Conservation (phyloP, 2,113 vertebrate species). For the Oplegnathus fasciatus region DNA sequence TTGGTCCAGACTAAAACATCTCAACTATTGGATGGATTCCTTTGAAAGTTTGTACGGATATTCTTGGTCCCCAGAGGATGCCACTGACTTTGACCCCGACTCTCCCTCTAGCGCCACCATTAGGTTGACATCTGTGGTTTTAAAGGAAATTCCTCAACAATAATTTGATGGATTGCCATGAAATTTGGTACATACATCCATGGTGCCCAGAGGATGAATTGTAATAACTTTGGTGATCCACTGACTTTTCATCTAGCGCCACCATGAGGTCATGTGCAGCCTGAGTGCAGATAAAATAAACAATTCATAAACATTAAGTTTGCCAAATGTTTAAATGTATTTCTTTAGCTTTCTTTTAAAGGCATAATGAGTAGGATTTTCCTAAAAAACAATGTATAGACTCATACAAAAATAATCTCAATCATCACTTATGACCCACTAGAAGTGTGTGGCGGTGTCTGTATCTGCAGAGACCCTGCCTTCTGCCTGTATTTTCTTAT, state of each 20-base stretch:
- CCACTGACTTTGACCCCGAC: background rate
- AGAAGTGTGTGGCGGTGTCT: no score
- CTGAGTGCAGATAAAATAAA: background rate
- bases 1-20: background rate
- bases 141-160: background rate
- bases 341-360: background rate
- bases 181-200: background rate
- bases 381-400: no score
- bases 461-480: no score
- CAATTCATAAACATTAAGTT: background rate
- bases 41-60: background rate
- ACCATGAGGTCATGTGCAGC: background rate
- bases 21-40: background rate
- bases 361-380: no score
- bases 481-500: no score
- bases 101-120: background rate
- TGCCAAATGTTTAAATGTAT: background rate
- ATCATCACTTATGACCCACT: no score
- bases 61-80: background rate
- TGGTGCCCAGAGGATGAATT: background rate
- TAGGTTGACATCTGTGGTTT: background rate
- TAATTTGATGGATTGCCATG: background rate
- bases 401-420: no score
- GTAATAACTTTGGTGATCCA: background rate
- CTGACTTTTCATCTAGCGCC: background rate